phyloP scores from a whole-genome alignment of 1,140 invertebrate genomes.

The Stegodyphus mimosarum region DNA sequence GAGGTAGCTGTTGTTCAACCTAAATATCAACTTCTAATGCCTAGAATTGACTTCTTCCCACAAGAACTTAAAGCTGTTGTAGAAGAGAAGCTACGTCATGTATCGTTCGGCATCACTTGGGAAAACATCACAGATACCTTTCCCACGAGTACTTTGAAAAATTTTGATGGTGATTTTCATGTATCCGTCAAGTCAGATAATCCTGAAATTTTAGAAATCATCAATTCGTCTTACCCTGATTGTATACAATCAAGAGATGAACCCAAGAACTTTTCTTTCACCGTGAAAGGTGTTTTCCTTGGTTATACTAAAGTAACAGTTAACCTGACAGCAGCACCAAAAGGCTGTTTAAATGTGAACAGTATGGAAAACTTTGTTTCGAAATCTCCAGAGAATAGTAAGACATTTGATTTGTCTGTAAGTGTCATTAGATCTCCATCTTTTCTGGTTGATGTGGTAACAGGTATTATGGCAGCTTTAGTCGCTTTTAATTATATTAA shows the following conservation, averaged over 20 bases:
- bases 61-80: slow-evolving; percentile 29
- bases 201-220: slow-evolving; percentile 16
- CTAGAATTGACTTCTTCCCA: slow-evolving; percentile 38
- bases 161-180: background rate
- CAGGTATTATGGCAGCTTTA: slow-evolving; percentile 79
- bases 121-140: background rate
- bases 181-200: slow-evolving; percentile 22
- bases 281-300: slow-evolving; percentile 74
- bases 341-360: background rate
- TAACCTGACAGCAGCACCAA: background rate
- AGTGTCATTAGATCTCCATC: slow-evolving; percentile 34
- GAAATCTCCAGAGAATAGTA: background rate
- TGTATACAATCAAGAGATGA: slow-evolving; percentile 52
- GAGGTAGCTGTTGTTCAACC: background rate
- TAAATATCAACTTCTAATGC: background rate
- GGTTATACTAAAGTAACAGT: slow-evolving; percentile 71
- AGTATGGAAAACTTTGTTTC: background rate
- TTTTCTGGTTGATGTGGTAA: slow-evolving; percentile 74
- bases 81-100: background rate
- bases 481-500: slow-evolving; percentile 90
- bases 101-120: slow-evolving; percentile 44
- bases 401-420: slow-evolving; percentile 31
- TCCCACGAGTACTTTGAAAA: background rate
- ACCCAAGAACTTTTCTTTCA: slow-evolving; percentile 71
- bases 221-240: slow-evolving; percentile 5